phyloP scores from a whole-genome alignment of 1,140 invertebrate species.

The Aphaenogaster ashmeadi region DNA sequence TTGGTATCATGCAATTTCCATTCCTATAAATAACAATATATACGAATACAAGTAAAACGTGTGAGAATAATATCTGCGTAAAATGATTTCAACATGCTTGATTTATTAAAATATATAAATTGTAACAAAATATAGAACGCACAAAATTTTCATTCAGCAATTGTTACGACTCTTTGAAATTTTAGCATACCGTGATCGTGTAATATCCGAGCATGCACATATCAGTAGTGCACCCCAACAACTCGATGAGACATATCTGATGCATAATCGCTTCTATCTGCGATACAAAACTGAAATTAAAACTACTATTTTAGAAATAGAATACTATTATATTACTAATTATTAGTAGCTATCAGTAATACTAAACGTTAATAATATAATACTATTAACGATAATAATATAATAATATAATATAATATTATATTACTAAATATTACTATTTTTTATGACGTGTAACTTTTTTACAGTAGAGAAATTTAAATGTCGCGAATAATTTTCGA shows the following conservation, averaged over 20 bases:
- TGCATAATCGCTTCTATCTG: constrained; percentile 75
- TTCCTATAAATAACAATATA: constrained; percentile 65
- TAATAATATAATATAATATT: too few relatives aligned
- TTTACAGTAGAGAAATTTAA: background rate
- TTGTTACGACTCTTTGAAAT: background rate
- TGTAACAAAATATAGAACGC: background rate
- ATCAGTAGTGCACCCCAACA: constrained; percentile 77
- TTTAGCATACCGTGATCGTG: constrained; percentile 73
- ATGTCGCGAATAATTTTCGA: background rate
- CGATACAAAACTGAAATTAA: constrained; percentile 72
- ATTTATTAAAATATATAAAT: constrained; percentile 6
- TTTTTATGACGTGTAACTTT: background rate
- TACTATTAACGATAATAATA: too few relatives aligned
- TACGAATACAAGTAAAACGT: background rate
- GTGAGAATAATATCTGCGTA: background rate
- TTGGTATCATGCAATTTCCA: constrained; percentile 63
- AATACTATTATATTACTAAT: background rate
- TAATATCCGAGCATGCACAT: constrained; percentile 80
- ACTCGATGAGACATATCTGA: constrained; percentile 78
- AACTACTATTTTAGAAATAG: background rate
- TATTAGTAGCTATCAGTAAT: background rate
- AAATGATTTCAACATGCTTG: background rate
- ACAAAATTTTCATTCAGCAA: constrained; percentile 29
- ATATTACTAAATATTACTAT: background rate
- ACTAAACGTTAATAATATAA: too few relatives aligned